Percentiles rank a stretch among this genome's conserved stretches.
Evolutionary conservation across 92 coral and sea anemone species (phyloP).

Genomic region (Pocillopora meandrina): DNA sequence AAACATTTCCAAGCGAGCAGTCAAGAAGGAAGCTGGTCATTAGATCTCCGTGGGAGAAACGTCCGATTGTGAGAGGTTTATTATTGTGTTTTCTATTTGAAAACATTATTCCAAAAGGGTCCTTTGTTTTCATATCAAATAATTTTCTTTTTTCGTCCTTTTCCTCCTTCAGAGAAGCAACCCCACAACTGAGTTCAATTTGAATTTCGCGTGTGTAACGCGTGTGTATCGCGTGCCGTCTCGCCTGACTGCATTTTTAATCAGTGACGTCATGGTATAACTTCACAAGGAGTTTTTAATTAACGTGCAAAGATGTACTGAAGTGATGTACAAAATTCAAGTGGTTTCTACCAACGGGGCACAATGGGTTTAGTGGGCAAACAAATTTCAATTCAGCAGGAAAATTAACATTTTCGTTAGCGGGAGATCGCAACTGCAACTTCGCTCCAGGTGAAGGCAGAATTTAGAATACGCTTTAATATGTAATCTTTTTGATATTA

Average conservation of each 20-base stretch:
- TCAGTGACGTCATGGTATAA: conserved; percentile 30
- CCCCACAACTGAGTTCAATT: not conserved
- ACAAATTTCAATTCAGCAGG: not conserved
- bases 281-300: conserved; percentile 27
- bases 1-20: not conserved
- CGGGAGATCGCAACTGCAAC: conserved; percentile 12
- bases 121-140: not conserved
- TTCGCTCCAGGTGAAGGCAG: conserved; percentile 2
- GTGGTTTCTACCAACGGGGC: not conserved
- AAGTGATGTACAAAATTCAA: not conserved
- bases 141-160: not conserved
- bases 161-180: not conserved
- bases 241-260: conserved; percentile 17
- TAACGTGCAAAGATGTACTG: conserved; percentile 9
- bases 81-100: conserved; percentile 10
- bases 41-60: conserved; percentile 30
- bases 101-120: not conserved
- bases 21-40: conserved; percentile 8
- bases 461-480: conserved; percentile 11
- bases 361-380: conserved; percentile 11
- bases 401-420: conserved; percentile 1
- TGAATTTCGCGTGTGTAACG: conserved; percentile 50
- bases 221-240: conserved; percentile 68
- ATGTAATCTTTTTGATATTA: not conserved
- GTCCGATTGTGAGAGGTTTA: conserved; percentile 13